These are phyloP conservation scores for Hydractinia echinata DNA, from an alignment of 30 jellyfish, hydroid and myxozoan species.

Conservation along the genomic window DNA sequence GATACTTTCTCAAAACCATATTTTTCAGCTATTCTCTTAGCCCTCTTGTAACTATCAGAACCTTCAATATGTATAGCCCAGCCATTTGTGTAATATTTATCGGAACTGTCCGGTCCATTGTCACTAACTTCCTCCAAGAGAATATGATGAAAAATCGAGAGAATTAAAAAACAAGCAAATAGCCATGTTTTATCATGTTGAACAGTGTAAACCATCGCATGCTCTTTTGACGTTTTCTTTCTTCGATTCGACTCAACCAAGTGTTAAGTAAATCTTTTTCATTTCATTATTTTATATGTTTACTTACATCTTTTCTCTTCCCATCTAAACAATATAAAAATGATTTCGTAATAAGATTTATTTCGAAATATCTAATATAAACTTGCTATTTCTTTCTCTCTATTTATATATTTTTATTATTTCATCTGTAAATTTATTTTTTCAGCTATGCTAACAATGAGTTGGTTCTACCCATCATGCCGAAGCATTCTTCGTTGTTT, in stretches of 20 bases:
- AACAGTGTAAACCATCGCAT: background rate
- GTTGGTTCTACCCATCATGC: background rate
- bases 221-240: background rate
- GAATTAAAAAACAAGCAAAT: background rate
- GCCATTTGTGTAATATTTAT: conserved; percentile 85
- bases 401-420: background rate
- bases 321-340: background rate
- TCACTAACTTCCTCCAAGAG: background rate
- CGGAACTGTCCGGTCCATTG: background rate
- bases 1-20: conserved; percentile 91
- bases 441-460: conserved; percentile 12
- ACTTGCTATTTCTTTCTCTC: background rate
- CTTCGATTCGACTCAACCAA: background rate
- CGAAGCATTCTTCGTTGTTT: background rate
- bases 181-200: conserved; percentile 21
- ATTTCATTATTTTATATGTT: background rate
- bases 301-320: background rate
- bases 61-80: conserved; percentile 95
- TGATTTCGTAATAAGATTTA: conserved; percentile 2
- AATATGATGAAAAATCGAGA: background rate
- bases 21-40: conserved; percentile 81
- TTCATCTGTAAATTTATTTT: background rate
- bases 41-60: conserved; percentile 64
- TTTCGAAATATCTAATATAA: background rate
- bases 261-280: conserved; percentile 9